Evolutionary conservation across 2,113 vertebrate species (phyloP).

Genomic region (Loxodonta africana): DNA sequence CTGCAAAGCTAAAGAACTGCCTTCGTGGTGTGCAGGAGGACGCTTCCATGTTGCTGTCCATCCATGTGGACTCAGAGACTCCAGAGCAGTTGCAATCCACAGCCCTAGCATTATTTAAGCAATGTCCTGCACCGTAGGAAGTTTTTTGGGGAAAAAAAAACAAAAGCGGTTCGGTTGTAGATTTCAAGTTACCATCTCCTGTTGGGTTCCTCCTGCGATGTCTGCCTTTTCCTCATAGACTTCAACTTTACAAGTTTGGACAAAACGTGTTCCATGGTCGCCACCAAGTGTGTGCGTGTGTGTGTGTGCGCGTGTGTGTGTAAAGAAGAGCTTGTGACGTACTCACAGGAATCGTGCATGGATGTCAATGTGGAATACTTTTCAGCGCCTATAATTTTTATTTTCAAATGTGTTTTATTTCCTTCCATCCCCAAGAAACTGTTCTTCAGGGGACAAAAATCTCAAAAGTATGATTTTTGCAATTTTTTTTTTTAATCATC

Average conservation of each 20-base stretch:
- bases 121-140: constrained; percentile 64
- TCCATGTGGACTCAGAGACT: neutral
- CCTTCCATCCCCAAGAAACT: constrained; percentile 42
- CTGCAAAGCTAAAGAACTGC: neutral
- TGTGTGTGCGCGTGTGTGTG: constrained; percentile 83
- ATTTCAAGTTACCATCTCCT: constrained; percentile 60
- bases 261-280: constrained; percentile 80
- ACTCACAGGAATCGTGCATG: constrained; percentile 82
- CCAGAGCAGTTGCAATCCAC: neutral
- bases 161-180: constrained; percentile 1
- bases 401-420: constrained; percentile 85
- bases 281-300: constrained; percentile 84
- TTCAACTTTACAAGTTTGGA: constrained; percentile 85
- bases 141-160: neutral
- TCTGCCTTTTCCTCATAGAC: constrained; percentile 81
- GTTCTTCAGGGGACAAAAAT: constrained; percentile 80
- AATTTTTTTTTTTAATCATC: constrained; percentile 75
- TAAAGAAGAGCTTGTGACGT: constrained; percentile 81
- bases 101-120: constrained; percentile 55
- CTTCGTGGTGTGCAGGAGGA: neutral
- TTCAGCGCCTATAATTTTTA: constrained; percentile 85
- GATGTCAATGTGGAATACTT: constrained; percentile 87
- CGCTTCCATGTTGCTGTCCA: neutral
- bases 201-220: constrained; percentile 72
- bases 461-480: constrained; percentile 73